A percentile compares a stretch with the other conserved stretches of the same genome.
These are phyloP conservation scores for Oryzias curvinotus DNA, from an alignment of 2,113 vertebrate genomes.

Conservation along the genomic window DNA sequence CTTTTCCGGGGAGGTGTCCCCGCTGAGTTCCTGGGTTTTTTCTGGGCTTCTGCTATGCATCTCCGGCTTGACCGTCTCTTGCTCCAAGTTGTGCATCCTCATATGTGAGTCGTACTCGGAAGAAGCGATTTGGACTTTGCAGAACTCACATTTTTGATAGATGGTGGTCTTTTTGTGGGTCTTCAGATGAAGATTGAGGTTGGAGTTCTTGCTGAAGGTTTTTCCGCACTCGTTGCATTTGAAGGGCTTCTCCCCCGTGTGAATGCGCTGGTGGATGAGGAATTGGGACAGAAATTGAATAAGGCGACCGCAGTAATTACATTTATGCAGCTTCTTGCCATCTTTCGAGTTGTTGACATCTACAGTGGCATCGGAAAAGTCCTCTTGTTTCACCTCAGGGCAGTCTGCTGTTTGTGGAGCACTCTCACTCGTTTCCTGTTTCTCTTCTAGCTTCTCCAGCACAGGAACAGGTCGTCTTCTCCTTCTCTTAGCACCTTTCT, in stretches of 20 bases:
- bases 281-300: conserved; percentile 76
- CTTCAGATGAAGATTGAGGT: conserved; percentile 75
- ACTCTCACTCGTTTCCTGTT: background rate
- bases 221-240: conserved; percentile 72
- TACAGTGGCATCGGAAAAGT: background rate
- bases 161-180: conserved; percentile 52
- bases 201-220: conserved; percentile 76
- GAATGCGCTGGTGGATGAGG: conserved; percentile 74
- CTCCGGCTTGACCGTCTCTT: conserved; percentile 1
- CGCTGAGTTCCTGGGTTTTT: background rate
- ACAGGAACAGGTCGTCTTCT: conserved; percentile 24
- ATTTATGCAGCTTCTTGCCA: conserved; percentile 58
- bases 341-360: conserved; percentile 34
- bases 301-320: conserved; percentile 63
- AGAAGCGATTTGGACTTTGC: conserved; percentile 44
- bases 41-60: background rate
- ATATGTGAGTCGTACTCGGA: conserved; percentile 49
- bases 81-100: conserved; percentile 26
- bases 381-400: background rate
- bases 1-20: conserved; percentile 6
- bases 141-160: conserved; percentile 54
- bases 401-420: conserved; percentile 9
- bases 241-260: conserved; percentile 78
- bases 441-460: conserved; percentile 1
- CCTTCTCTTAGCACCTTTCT: conserved; percentile 52